Conservation (phyloP, 1,140 invertebrate species). For the Ceratina japonica region DNA sequence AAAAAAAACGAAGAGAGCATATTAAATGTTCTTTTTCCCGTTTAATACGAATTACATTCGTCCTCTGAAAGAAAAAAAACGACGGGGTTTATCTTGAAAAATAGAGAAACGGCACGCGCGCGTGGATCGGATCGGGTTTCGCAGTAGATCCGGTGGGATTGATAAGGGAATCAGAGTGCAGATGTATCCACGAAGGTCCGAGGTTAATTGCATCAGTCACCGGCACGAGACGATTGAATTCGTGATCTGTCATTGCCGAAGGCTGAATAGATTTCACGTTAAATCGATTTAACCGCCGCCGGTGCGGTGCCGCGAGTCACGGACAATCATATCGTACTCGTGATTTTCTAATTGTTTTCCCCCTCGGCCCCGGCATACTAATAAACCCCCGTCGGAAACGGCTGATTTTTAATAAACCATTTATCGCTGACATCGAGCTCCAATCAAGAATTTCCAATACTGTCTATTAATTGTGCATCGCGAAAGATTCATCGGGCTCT, state of each 20-base stretch:
- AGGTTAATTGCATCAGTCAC: conserved; percentile 32
- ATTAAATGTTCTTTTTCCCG: too few species aligned
- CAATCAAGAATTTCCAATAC: too few species aligned
- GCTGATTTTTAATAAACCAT: too few species aligned
- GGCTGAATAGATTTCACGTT: conserved; percentile 36
- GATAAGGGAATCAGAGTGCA: conserved; percentile 23
- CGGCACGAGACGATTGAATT: conserved; percentile 38
- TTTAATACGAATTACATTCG: too few species aligned
- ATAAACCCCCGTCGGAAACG: too few species aligned
- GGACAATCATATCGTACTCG: not conserved
- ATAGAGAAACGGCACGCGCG: too few species aligned
- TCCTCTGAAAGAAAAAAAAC: not conserved
- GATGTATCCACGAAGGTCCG: not conserved
- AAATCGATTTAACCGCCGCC: conserved; percentile 11
- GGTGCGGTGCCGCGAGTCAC: not conserved
- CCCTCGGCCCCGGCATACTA: not conserved
- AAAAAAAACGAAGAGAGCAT: too few species aligned
- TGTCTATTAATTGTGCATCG: too few species aligned
- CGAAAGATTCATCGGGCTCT: too few species aligned
- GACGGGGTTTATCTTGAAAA: not conserved
- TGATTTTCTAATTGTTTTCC: not conserved
- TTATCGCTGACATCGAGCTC: too few species aligned
- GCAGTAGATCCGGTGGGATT: not conserved
- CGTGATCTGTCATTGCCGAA: conserved; percentile 34
- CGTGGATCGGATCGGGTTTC: not conserved